phyloP scores from a whole-genome alignment of 2,113 vertebrate genomes.

The Thermophis baileyi region DNA sequence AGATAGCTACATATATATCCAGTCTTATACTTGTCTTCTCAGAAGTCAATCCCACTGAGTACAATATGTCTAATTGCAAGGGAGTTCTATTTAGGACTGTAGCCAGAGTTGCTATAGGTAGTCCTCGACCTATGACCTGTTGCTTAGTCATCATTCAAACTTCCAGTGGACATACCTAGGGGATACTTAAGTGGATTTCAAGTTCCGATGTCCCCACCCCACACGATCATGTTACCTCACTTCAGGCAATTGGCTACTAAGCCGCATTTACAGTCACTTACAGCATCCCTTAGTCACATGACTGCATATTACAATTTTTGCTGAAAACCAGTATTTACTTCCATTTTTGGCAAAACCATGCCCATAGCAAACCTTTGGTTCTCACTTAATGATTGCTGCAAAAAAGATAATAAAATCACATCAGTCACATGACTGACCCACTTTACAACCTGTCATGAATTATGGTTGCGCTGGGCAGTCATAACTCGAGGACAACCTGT shows the following conservation, averaged over 20 bases:
- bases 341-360: neutral
- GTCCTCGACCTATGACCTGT: neutral
- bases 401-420: neutral
- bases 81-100: neutral
- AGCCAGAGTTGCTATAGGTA: conserved; percentile 2
- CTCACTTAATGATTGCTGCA: neutral
- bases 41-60: neutral
- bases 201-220: neutral
- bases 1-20: neutral
- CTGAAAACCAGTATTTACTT: neutral
- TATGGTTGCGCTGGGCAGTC: neutral
- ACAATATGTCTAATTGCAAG: neutral
- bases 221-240: neutral
- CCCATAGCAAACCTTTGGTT: neutral
- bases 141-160: neutral
- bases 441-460: neutral
- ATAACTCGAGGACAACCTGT: neutral
- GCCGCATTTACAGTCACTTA: neutral
- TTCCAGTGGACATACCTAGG: neutral
- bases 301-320: neutral
- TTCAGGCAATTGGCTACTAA: neutral
- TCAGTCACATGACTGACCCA: neutral
- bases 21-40: neutral
- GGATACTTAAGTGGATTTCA: neutral
- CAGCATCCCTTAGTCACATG: neutral